Conservation (phyloP, 2,888 invertebrate species). For the Rhagium mordax region DNA sequence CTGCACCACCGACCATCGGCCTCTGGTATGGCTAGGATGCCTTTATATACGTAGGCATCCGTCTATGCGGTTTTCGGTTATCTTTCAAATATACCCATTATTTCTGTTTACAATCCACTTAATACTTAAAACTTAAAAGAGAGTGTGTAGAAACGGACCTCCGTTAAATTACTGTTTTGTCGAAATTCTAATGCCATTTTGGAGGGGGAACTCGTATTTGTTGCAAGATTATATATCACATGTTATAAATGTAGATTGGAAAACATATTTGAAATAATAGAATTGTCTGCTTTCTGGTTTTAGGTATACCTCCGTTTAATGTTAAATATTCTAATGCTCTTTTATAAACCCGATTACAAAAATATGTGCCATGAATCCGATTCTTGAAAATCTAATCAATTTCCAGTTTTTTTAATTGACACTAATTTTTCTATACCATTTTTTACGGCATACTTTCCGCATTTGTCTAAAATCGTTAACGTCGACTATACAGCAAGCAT, state of each 20-base stretch:
- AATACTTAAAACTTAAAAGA: neutral
- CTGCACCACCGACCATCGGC: constrained; percentile 28
- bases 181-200: neutral
- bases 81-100: constrained; percentile 10
- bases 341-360: too few relatives aligned
- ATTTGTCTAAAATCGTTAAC: too few relatives aligned
- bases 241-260: neutral
- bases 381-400: too few relatives aligned
- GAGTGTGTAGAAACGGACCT: neutral
- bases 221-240: neutral
- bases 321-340: too few relatives aligned
- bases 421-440: too few relatives aligned
- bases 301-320: too few relatives aligned
- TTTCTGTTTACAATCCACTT: neutral
- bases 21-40: neutral
- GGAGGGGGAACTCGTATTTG: neutral
- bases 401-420: too few relatives aligned
- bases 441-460: too few relatives aligned
- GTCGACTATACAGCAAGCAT: too few relatives aligned
- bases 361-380: too few relatives aligned
- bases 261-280: too few relatives aligned
- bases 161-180: neutral
- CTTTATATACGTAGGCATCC: constrained; percentile 1
- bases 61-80: constrained; percentile 3
- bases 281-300: too few relatives aligned